Base-by-base conservation (phyloP, 2,113 vertebrate species). In the Equus quagga region DNA sequence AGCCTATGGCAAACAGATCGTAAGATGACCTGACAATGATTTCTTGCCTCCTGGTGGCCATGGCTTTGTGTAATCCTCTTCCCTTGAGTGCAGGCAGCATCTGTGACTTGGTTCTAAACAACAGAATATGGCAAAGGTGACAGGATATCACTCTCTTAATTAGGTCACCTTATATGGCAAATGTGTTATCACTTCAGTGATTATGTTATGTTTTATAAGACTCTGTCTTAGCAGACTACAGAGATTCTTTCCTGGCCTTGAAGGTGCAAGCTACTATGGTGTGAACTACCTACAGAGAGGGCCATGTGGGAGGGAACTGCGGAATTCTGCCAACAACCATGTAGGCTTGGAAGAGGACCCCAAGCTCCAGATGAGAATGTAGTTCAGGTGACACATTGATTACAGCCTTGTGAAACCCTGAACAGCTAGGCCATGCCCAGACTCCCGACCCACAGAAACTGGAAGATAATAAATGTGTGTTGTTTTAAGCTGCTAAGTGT, bases 141-240 rank as follows among this genome's bases (percentile, higher is more conserved):
- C 67, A 15, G 19, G 58, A 73, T 67, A 21, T 62, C 51, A 88
- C 19, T 83, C 33, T 79, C 41, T 67, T 86, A 81, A 76, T 87
- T 87, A 94, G 33, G 54, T 70, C 82, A 94, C 1, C 44, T 69
- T 91, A 69, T 76, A 82, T 51, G 14, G 44, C 62, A 96, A 93
- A 64, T 6, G 36, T 65, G 46, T 67, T 95, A 33, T 41, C 28
- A 41, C 6, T 62, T 80, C 8, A 58, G 70, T 76, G 79, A 86
- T 64, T 92, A 67, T 58, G 21, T 69, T 87, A 31, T 41, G 19
- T 41, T 79, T 56, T 44, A 49, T 49, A 80, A 79, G 19, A 88
- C 33, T 91, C 14, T 82, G 36, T 72, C 86, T 95, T 69, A 70
- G 17, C 24, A 85, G 67, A 82, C 31, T 41, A 31, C 6, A 90